Percentiles rank a stretch among this genome's conserved stretches.
phyloP scores from a whole-genome alignment of 1,140 invertebrate genomes.

The Platorchestia sp. region DNA sequence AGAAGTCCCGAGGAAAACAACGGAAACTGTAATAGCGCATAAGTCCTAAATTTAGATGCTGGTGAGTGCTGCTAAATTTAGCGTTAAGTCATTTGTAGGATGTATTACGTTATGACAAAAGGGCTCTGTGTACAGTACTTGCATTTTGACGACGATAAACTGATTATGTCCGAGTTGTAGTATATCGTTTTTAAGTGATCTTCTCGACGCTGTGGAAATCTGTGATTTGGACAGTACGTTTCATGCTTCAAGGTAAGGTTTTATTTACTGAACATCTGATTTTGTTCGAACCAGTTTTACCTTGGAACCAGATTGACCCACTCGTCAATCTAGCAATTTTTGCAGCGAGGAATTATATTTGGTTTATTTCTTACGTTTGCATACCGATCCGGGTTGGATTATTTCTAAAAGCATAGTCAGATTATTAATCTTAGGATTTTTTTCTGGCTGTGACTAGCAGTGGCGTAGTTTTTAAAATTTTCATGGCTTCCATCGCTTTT shows the following conservation, averaged over 20 bases:
- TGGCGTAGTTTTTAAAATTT: background rate
- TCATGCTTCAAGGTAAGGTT: background rate
- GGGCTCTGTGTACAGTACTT: constrained; percentile 55
- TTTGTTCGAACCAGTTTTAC: background rate
- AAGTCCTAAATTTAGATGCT: constrained; percentile 57
- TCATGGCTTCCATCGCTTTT: background rate
- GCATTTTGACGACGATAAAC: background rate
- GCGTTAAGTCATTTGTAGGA: background rate
- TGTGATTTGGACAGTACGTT: background rate
- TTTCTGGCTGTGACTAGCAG: background rate
- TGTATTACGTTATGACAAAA: background rate
- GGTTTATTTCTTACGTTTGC: background rate
- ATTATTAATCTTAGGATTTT: background rate
- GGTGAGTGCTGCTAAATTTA: constrained; percentile 4
- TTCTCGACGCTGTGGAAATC: background rate
- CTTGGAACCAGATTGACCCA: background rate
- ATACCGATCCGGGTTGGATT: background rate
- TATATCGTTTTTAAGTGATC: background rate
- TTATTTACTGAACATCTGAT: background rate
- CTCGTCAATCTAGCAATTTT: background rate
- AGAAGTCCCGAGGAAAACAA: constrained; percentile 17
- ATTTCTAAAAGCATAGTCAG: background rate
- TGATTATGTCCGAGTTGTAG: background rate
- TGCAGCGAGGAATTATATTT: too few relatives aligned
- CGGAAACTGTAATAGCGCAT: constrained; percentile 62